A percentile compares a stretch with the other conserved stretches of the same genome.
These are phyloP conservation scores for Papilio protenor DNA, from an alignment of 2,888 invertebrate genomes.

Conservation along the genomic window DNA sequence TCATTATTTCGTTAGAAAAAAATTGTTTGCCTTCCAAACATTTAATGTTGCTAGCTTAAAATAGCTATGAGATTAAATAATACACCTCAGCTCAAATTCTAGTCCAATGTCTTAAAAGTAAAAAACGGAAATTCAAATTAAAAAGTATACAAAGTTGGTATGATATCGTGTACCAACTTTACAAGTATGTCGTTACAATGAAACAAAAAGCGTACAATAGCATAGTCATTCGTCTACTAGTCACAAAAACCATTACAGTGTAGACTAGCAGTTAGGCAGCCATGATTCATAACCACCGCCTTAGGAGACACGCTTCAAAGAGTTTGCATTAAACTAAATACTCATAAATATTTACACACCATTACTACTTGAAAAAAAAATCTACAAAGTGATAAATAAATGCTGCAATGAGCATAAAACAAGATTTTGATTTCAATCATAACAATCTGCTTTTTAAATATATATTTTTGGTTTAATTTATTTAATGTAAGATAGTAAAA, in stretches of 20 bases:
- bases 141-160: background rate
- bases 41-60: background rate
- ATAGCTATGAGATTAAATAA: background rate
- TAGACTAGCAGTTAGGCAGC: conserved; percentile 3
- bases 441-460: background rate
- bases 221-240: conserved; percentile 10
- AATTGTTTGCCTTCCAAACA: background rate
- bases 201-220: conserved; percentile 28
- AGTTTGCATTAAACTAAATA: background rate
- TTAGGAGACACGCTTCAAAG: conserved; percentile 16
- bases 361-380: background rate
- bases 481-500: background rate
- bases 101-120: background rate
- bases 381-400: background rate
- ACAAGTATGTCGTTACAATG: background rate
- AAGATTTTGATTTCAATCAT: background rate
- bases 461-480: background rate
- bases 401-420: no score
- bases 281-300: conserved; percentile 20
- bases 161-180: background rate
- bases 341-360: background rate
- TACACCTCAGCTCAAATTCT: background rate
- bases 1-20: conserved; percentile 14
- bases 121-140: background rate
- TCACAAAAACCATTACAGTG: conserved; percentile 6